Base-by-base conservation (phyloP, 2,888 invertebrate species). In the Torymus auratus region DNA sequence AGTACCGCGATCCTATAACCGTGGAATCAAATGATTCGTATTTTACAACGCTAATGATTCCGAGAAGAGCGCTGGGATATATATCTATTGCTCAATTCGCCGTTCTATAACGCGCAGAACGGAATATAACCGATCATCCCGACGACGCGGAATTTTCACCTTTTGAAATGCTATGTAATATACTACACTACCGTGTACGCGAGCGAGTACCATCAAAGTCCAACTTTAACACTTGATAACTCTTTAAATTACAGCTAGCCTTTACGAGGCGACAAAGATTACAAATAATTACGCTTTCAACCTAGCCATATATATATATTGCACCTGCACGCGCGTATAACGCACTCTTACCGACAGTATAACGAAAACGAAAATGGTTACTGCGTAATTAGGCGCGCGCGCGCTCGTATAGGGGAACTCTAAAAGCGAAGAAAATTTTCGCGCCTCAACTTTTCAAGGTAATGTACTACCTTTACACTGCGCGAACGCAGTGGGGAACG, bases 191-290 rank as follows among this genome's bases (percentile, higher is more conserved):
- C 41, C 41, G 41, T 10, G 41, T 41, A 41, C 17, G 15, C 41
- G 41, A 41, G 7, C 41, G 41, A 41, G 41, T 41, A 41, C 5
- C 41, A 41, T 41, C 41, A 41, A 41, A 41, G 41, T 41, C 41
- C 7, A 41, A 41, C n/a, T 70, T 56, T 13, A 28, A 69, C 65
- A 52, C 55, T 20, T 28, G 70, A 71, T 71, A 71, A 71, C 71
- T 61, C 20, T 41, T 20, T n/a, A 64, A 75, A 75, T 75, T 67
- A 52, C 56, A 13, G 14, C 13, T 41, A 23, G 53, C 41, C 55
- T 80, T 78, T 78, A 72, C 78, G 28, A 60, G 58, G 62, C 58
- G 53, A 50, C 64, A 41, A 64, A 80, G 75, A 80, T 71, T 75
- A 53, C 80, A 41, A 71, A 80, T 80, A 80, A 80, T 71, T 70